Evolutionary conservation across 2,113 vertebrate genomes (phyloP).

Genomic region (Galbula dea): DNA sequence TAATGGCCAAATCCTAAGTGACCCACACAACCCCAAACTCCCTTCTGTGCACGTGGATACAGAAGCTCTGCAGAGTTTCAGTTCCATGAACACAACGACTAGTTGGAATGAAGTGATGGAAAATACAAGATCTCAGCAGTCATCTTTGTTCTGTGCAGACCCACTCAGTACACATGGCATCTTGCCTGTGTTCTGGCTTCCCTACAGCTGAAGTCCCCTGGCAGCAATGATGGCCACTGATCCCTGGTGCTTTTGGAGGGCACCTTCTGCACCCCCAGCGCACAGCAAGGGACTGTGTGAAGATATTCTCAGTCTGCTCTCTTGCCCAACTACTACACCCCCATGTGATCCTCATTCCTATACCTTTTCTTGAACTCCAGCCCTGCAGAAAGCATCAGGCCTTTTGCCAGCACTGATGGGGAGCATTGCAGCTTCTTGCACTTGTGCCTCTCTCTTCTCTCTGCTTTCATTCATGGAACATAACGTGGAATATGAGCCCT

Average conservation of each 20-base stretch:
- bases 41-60: fast-evolving
- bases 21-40: neutral
- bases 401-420: neutral
- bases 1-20: neutral
- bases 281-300: neutral
- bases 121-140: neutral
- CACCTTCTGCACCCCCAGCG: neutral
- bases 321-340: neutral
- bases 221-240: neutral
- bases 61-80: neutral
- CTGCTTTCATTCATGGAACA: neutral
- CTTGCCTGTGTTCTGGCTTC: neutral
- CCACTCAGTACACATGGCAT: neutral
- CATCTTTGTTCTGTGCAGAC: neutral
- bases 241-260: neutral
- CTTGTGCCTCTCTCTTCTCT: neutral
- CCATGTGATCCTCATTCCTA: neutral
- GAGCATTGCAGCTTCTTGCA: neutral
- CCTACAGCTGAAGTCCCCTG: neutral
- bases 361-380: neutral
- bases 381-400: neutral
- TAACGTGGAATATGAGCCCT: fast-evolving
- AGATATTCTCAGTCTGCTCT: neutral
- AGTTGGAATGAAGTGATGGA: neutral
- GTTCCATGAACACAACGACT: neutral